Evolutionary conservation across 2,113 vertebrate genomes (phyloP).

Genomic region (Nansenia antarctica): DNA sequence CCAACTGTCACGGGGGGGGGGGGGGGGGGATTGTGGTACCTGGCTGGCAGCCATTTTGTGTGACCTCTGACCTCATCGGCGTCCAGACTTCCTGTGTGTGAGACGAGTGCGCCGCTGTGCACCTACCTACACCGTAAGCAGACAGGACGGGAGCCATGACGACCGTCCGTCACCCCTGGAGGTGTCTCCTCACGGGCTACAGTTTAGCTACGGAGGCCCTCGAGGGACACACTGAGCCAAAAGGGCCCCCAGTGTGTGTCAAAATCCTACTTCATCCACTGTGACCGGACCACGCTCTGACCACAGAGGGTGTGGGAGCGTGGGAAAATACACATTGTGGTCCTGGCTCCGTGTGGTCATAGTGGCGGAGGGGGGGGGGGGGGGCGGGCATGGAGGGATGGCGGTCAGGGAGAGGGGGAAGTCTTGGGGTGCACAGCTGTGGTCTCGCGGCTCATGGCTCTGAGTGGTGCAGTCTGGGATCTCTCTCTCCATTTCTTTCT

Average conservation of each 20-base stretch:
- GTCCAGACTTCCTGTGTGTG: slow-evolving; percentile 51
- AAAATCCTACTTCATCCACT: slow-evolving; percentile 37
- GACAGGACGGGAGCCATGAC: slow-evolving; percentile 41
- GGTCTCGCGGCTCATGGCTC: slow-evolving; percentile 46
- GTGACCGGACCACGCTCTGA: slow-evolving; percentile 44
- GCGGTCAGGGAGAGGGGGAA: slow-evolving; percentile 20
- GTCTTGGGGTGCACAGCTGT: slow-evolving; percentile 58
- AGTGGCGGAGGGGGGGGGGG: neutral
- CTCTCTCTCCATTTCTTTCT: slow-evolving; percentile 13
- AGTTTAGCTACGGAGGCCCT: slow-evolving; percentile 1
- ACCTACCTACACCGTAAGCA: slow-evolving; percentile 58
- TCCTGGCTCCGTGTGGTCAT: slow-evolving; percentile 1
- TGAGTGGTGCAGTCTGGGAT: slow-evolving; percentile 48
- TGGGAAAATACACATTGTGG: slow-evolving; percentile 22
- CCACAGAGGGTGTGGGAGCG: slow-evolving; percentile 21
- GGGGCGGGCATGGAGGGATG: slow-evolving; percentile 4
- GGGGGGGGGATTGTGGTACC: neutral
- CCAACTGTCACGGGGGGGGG: neutral
- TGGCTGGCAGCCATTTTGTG: slow-evolving; percentile 59
- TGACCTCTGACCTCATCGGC: slow-evolving; percentile 68
- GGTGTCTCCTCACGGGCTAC: neutral
- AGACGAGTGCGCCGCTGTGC: slow-evolving; percentile 57
- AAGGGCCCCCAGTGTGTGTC: neutral
- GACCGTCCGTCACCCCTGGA: neutral
- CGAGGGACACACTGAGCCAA: neutral